Percentiles rank a stretch among this genome's conserved stretches.
Conservation (phyloP, 2,113 vertebrate genomes). For the Python bivittatus region DNA sequence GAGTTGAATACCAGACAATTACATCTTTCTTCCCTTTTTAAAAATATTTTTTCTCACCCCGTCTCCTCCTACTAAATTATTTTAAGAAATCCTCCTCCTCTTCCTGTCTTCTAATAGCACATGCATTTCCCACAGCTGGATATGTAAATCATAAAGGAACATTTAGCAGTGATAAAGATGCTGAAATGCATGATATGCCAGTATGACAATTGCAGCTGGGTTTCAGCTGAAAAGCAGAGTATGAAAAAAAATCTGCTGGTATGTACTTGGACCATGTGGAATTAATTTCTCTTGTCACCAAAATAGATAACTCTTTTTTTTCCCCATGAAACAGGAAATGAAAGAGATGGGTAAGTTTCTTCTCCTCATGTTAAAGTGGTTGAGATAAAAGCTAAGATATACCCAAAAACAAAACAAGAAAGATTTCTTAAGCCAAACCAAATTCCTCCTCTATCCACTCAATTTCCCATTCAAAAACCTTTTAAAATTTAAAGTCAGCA, state of each 20-base stretch:
- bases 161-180: conserved; percentile 38
- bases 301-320: fast-evolving
- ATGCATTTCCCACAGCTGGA: conserved; percentile 44
- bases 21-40: not conserved
- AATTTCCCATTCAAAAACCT: not conserved
- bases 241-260: not conserved
- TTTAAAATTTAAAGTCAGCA: not conserved
- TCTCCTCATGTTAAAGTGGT: not conserved
- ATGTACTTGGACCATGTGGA: not conserved
- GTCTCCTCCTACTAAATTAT: not conserved
- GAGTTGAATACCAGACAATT: not conserved
- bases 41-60: not conserved
- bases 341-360: not conserved
- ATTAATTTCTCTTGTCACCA: not conserved
- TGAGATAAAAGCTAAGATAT: not conserved
- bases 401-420: not conserved
- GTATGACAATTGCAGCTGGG: conserved; percentile 27
- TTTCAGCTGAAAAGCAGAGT: conserved; percentile 18
- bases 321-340: not conserved
- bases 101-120: conserved; percentile 25
- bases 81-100: conserved; percentile 25
- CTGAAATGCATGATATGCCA: conserved; percentile 21
- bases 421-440: not conserved
- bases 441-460: not conserved
- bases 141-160: conserved; percentile 33